Evolutionary conservation across 1,140 invertebrate genomes (phyloP).

Genomic region (Probaryconus sp.): DNA sequence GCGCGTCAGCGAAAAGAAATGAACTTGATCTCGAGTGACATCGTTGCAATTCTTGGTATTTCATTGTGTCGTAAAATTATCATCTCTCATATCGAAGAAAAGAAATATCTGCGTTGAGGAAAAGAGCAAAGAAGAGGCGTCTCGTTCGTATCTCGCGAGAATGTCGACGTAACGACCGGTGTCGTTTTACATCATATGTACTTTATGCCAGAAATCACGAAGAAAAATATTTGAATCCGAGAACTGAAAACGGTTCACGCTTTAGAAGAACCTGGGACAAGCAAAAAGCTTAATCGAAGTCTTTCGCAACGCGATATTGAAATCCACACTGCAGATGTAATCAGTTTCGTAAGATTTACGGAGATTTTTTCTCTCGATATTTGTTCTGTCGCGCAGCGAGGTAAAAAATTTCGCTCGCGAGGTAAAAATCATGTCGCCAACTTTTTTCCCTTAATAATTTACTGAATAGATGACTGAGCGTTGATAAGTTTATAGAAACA

Average conservation of each 20-base stretch:
- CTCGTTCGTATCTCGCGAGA: slow-evolving; percentile 52
- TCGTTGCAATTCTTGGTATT: slow-evolving; percentile 46
- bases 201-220: slow-evolving; percentile 35
- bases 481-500: slow-evolving; percentile 20
- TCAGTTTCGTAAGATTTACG: slow-evolving; percentile 28
- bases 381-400: too few relatives aligned
- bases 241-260: slow-evolving; percentile 35
- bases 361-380: slow-evolving; percentile 12
- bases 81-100: slow-evolving; percentile 54
- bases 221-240: slow-evolving; percentile 48
- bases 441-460: background rate
- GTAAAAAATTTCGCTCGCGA: too few relatives aligned
- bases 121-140: slow-evolving; percentile 36
- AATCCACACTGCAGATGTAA: slow-evolving; percentile 4
- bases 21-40: slow-evolving; percentile 54
- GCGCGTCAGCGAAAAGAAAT: too few relatives aligned
- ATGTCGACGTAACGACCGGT: slow-evolving; percentile 45
- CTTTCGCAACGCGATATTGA: slow-evolving; percentile 42
- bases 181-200: slow-evolving; percentile 44
- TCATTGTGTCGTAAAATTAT: slow-evolving; percentile 53
- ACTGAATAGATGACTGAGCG: background rate
- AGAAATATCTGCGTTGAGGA: slow-evolving; percentile 43
- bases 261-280: slow-evolving; percentile 5
- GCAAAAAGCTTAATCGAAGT: slow-evolving; percentile 37
- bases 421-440: slow-evolving; percentile 2